Base-by-base conservation (phyloP, 2,113 vertebrate genomes). In the Pollimyrus isidori region DNA sequence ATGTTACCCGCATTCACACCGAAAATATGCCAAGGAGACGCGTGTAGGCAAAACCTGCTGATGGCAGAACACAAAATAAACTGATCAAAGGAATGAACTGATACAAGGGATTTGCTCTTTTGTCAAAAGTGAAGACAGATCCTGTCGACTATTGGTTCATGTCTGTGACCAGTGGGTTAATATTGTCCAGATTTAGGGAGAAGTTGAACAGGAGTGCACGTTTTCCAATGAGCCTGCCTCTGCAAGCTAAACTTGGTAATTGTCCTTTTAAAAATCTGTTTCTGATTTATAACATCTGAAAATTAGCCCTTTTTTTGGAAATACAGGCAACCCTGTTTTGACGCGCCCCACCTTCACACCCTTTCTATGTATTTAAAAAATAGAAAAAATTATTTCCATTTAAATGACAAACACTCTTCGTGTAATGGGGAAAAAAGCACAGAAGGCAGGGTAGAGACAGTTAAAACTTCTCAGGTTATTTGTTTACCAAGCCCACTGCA, bases 201-300 rank as follows among this genome's bases (percentile, higher is more conserved):
- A 35, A 50, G 85, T 26, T 86, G 45, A 49, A 86, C 45, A 26
- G 83, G n/a, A 80, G 83, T 50, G 42, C 13, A 86, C 23, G 7
- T 50, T 26, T 49, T 50, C 45, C 83, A 85, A 30, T 35, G 45
- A 49, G 48, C 23, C 10, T 9, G 46, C 46, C 23, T 48, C 6
- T 13, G 49, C 26, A 1, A 86, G 49, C 48, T 53, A 87, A 53
- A 56, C 50, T 87, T 87, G 23, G 26, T 52, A 86, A 86, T 53
- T 87, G 49, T 87, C 26, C 50, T 53, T n/a, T 87, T 84, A 2
- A 50, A 17, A 52, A 53, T 53, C 26, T 87, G 85, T 53, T 87
- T 87, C 50, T 53, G 50, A 53, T 53, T 87, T 87, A n/a, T 56
- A 86, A 50, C 84, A 53, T 87, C 15, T 84, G 49, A 87, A 87